These are phyloP conservation scores for Hoplostethus atlanticus DNA, from an alignment of 2,797 vertebrate genomes.

Conservation along the genomic window DNA sequence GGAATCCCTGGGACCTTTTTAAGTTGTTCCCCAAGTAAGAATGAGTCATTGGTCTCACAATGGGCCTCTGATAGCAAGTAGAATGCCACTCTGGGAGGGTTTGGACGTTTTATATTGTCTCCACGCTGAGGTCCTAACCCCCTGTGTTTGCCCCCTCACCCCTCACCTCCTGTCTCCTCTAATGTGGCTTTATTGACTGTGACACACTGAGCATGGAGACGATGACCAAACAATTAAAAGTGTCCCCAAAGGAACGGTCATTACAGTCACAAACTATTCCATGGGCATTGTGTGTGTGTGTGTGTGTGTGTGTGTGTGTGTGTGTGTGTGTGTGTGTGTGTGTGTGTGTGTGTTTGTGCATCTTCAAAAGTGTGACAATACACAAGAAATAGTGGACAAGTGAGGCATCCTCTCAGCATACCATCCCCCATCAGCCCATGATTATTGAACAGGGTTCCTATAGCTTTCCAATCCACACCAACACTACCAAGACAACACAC, in stretches of 20 bases:
- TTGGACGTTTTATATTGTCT: conserved; percentile 73
- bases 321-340: conserved; percentile 6
- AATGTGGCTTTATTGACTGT: conserved; percentile 88
- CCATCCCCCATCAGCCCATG: conserved; percentile 30
- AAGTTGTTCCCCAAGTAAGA: conserved; percentile 58
- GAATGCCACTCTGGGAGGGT: conserved; percentile 72
- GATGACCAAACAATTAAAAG: conserved; percentile 82
- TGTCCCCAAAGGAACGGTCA: conserved; percentile 69
- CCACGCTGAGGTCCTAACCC: conserved; percentile 72
- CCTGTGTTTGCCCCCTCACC: conserved; percentile 71
- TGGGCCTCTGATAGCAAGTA: conserved; percentile 68
- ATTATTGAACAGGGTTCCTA: conserved; percentile 74
- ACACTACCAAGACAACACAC: conserved; percentile 50
- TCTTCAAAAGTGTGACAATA: conserved; percentile 50
- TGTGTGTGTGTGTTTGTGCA: conserved; percentile 38
- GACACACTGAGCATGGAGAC: conserved; percentile 81
- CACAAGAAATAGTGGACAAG: conserved; percentile 42
- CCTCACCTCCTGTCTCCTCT: conserved; percentile 77
- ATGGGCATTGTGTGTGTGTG: conserved; percentile 42
- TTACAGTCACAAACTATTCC: conserved; percentile 68
- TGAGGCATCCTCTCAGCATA: conserved; percentile 36
- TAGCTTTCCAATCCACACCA: conserved; percentile 53
- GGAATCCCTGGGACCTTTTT: conserved; percentile 69
- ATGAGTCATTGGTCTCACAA: conserved; percentile 79
- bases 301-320: conserved; percentile 41